Evolutionary conservation across 1,140 invertebrate species (phyloP).

Genomic region (Gonatopus flavifemur): DNA sequence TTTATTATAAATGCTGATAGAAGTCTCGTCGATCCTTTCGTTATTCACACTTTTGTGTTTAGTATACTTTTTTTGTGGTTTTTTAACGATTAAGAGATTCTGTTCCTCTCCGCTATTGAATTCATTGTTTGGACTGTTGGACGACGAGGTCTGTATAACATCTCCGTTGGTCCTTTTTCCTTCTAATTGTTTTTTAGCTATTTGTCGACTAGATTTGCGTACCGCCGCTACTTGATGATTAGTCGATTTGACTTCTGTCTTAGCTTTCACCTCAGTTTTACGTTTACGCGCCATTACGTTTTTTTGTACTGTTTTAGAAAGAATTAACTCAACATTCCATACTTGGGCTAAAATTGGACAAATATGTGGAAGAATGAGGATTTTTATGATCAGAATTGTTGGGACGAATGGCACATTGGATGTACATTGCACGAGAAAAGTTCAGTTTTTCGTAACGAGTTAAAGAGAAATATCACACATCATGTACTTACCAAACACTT

Average conservation of each 20-base stretch:
- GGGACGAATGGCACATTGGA: no score
- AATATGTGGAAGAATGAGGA: no score
- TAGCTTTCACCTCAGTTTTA: slow-evolving; percentile 43
- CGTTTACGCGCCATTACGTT: slow-evolving; percentile 43
- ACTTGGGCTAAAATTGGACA: no score
- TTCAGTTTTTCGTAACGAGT: no score
- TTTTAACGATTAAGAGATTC: slow-evolving; percentile 22
- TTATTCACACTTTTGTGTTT: slow-evolving; percentile 27
- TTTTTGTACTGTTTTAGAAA: slow-evolving; percentile 25
- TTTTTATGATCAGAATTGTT: no score
- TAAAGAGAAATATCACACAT: no score
- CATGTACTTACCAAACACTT: no score
- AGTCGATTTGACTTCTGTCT: slow-evolving; percentile 35
- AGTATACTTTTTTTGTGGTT: slow-evolving; percentile 29
- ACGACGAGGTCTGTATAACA: slow-evolving; percentile 16
- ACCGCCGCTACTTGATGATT: slow-evolving; percentile 36
- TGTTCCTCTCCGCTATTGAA: slow-evolving; percentile 21
- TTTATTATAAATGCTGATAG: slow-evolving; percentile 21
- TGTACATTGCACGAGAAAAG: no score
- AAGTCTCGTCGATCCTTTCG: slow-evolving; percentile 10
- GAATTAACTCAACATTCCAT: no score
- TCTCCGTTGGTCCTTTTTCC: slow-evolving; percentile 40
- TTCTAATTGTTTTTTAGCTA: slow-evolving; percentile 46
- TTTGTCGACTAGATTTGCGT: slow-evolving; percentile 47
- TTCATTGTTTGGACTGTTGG: slow-evolving; percentile 26